Percentiles rank a stretch among this genome's conserved stretches.
Conservation (phyloP, 2,113 vertebrate species). For the Trogon melanurus region DNA sequence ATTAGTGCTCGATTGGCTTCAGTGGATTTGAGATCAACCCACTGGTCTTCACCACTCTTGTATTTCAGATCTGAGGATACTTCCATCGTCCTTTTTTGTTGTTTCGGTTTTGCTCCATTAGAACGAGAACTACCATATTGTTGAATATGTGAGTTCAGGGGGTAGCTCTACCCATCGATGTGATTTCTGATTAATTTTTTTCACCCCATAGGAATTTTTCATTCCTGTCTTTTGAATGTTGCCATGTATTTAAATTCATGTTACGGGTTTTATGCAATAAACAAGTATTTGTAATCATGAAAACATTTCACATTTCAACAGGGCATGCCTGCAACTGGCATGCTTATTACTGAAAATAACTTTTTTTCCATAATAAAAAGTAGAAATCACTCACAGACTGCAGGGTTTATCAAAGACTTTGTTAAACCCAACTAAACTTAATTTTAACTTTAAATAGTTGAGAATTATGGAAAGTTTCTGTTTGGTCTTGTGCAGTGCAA, state of each 20-base stretch:
- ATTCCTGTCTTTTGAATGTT: conserved; percentile 24
- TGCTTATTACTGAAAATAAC: conserved; percentile 48
- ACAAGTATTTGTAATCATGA: conserved; percentile 38
- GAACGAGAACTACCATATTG: conserved; percentile 61
- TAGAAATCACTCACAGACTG: conserved; percentile 58
- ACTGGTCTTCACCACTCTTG: not conserved
- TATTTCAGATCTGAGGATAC: conserved; percentile 9
- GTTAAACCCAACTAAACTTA: conserved; percentile 67
- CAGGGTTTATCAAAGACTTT: conserved; percentile 51
- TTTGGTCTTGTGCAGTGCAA: conserved; percentile 77
- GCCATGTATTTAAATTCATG: conserved; percentile 38
- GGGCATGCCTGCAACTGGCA: conserved; percentile 31
- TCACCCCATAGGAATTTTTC: conserved; percentile 27
- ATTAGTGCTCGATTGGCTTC: not conserved
- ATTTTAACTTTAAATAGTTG: conserved; percentile 47
- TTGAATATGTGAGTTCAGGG: conserved; percentile 58
- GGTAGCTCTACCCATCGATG: not conserved
- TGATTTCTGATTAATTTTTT: conserved; percentile 12
- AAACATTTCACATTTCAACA: conserved; percentile 42
- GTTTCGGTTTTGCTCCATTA: conserved; percentile 26
- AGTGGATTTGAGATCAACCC: conserved; percentile 58
- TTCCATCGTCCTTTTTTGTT: conserved; percentile 8
- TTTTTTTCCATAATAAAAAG: conserved; percentile 57
- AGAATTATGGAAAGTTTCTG: conserved; percentile 58
- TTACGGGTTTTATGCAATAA: conserved; percentile 31